phyloP scores from a whole-genome alignment of 2,888 invertebrate genomes.

The Tromatobia lineatoria region DNA sequence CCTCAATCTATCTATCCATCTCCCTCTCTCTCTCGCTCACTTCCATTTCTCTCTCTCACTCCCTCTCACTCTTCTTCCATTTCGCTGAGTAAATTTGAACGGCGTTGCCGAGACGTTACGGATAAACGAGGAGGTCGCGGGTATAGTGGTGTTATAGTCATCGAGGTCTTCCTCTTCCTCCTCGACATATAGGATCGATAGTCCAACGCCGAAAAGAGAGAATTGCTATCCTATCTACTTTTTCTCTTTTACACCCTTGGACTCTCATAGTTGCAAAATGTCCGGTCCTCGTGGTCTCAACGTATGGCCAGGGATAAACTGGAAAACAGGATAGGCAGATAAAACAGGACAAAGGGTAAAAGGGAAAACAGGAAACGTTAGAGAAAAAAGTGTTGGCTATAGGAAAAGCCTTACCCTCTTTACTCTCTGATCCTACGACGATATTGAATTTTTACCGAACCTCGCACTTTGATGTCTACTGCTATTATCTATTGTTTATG shows the following conservation, averaged over 20 bases:
- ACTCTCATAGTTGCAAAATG: conserved; percentile 33
- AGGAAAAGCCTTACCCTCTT: conserved; percentile 26
- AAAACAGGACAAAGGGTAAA: conserved; percentile 13
- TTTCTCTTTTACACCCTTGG: neutral
- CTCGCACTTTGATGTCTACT: neutral
- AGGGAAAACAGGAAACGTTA: conserved; percentile 25
- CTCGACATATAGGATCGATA: conserved; percentile 45
- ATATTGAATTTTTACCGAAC: conserved; percentile 36
- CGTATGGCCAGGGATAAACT: conserved; percentile 31
- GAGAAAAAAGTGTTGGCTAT: neutral
- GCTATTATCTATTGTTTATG: neutral
- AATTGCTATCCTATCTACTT: conserved; percentile 14
- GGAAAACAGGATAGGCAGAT: neutral
- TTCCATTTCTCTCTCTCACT: conserved; percentile 38
- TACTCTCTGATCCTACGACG: conserved; percentile 3
- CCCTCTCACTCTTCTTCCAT: conserved; percentile 64
- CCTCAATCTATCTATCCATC: conserved; percentile 33
- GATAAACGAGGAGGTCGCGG: conserved; percentile 50
- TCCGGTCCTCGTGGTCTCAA: neutral
- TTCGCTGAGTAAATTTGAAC: conserved; percentile 72
- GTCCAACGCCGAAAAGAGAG: conserved; percentile 38
- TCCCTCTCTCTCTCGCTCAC: conserved; percentile 19
- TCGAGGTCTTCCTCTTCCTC: conserved; percentile 39
- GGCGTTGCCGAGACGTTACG: conserved; percentile 60
- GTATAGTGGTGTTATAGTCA: conserved; percentile 22